Base-by-base conservation (phyloP, 2,797 vertebrate genomes). In the Scyliorhinus canicula region DNA sequence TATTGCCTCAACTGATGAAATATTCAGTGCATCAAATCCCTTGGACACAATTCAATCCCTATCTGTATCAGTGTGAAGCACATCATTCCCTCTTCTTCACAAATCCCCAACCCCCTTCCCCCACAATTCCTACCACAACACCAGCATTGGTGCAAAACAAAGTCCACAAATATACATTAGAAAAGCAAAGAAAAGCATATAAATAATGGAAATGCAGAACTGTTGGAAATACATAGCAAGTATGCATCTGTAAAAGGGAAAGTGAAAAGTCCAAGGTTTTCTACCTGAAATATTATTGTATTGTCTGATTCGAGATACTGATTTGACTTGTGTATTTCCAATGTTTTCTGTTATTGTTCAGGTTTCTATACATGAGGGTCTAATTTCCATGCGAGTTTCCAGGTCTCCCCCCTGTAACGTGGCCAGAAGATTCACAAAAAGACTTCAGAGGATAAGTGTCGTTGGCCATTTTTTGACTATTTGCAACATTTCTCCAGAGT, bases 61-160 rank as follows among this genome's bases (percentile, higher is more conserved):
- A 65, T 93, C 24, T 88, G 11, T 86, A 28, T 88, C 52, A 88
- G 35, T 88, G 28, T 88, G 85, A 88, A 88, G 52, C 52, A 90
- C 74, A 28, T n/a, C 65, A 74, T 52, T 74, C 47, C 47, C 4
- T 63, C 9, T 63, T 91, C 60, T 65, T 91, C 57, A 65, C 57
- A 35, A 14, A 57, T 2, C 31, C 52, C 52, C n/a, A 40, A 26
- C n/a, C 44, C 40, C n/a, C 11, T 16, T n/a, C 86, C 35, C 35
- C 6, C 57, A 40, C n/a, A n/a, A 63, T 14, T 40, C 88, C 6
- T 26, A 65, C 60, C 44, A 28, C 16, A 63, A 63, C 35, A 52
- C 9, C 19, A 88, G 50, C 28, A 88, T 57, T 88, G 57, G 57
- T 91, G n/a, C 60, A 91, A 24, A 60, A 65, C 40, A 40, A n/a